Percentiles rank a stretch among this genome's conserved stretches.
Evolutionary conservation across 2,888 invertebrate genomes (phyloP).

Genomic region (Ernsta delagoae): DNA sequence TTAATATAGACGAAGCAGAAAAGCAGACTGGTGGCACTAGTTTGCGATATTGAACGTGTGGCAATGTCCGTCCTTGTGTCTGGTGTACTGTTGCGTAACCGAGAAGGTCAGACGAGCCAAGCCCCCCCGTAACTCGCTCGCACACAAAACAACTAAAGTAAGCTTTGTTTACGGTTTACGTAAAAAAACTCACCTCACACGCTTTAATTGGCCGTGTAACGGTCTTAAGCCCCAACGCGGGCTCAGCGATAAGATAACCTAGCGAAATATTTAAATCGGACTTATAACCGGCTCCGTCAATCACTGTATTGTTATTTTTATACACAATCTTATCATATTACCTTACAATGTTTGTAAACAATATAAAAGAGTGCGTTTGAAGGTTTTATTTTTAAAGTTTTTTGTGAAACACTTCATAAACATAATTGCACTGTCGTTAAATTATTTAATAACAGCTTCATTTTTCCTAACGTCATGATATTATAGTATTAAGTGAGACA

Average conservation of each 20-base stretch:
- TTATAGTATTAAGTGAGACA: not conserved
- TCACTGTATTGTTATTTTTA: conserved; percentile 15
- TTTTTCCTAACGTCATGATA: not conserved
- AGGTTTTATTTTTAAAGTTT: not conserved
- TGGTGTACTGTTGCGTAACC: conserved; percentile 47
- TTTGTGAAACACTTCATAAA: not conserved
- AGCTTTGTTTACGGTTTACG: conserved; percentile 18
- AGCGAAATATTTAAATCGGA: conserved; percentile 25
- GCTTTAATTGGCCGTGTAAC: conserved; percentile 13
- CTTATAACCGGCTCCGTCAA: not conserved
- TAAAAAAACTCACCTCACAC: conserved; percentile 16
- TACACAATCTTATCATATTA: conserved; percentile 14
- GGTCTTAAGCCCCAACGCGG: conserved; percentile 29
- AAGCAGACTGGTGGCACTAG: conserved; percentile 33
- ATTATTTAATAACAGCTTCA: conserved; percentile 13
- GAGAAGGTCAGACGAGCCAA: conserved; percentile 52
- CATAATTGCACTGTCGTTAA: conserved; percentile 7
- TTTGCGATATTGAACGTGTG: conserved; percentile 43
- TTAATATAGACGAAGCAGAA: conserved; percentile 20
- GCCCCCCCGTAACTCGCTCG: conserved; percentile 35
- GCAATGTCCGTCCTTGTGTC: conserved; percentile 52
- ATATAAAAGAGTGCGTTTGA: not conserved
- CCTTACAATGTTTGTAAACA: conserved; percentile 20
- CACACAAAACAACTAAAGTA: not conserved
- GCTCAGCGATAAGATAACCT: conserved; percentile 36